A percentile compares a stretch with the other conserved stretches of the same genome.
phyloP scores from a whole-genome alignment of 2,797 vertebrate genomes.

The Artibeus jamaicensis region DNA sequence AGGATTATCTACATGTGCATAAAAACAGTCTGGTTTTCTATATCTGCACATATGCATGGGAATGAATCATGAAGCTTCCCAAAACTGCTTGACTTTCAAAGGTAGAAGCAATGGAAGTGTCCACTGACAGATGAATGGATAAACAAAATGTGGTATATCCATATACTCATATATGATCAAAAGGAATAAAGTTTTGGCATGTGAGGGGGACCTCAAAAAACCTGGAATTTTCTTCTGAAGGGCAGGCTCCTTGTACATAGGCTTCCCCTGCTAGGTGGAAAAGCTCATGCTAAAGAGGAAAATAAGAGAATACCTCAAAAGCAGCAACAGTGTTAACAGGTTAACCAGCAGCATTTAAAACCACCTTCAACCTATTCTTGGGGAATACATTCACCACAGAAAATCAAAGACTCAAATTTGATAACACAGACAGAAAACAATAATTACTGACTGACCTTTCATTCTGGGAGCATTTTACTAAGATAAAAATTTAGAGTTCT shows the following conservation, averaged over 20 bases:
- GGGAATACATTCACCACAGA: background rate
- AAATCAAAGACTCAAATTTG: constrained; percentile 3
- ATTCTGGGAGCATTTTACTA: background rate
- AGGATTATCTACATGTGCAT: background rate
- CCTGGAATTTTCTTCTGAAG: background rate
- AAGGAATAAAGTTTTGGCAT: background rate
- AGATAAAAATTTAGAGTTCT: background rate
- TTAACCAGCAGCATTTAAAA: background rate
- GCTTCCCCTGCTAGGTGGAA: background rate
- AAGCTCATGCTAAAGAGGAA: background rate
- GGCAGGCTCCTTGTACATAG: background rate
- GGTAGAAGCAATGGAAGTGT: background rate
- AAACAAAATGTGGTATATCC: background rate
- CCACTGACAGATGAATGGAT: background rate
- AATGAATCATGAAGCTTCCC: background rate
- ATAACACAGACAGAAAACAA: background rate
- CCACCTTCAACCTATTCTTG: background rate
- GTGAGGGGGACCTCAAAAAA: background rate
- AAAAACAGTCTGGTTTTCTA: background rate
- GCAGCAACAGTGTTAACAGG: background rate
- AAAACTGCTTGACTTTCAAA: background rate
- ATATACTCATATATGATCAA: background rate
- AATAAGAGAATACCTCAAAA: background rate
- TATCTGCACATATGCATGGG: background rate
- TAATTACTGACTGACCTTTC: background rate